phyloP scores from a whole-genome alignment of 37 sponge, comb jelly and placozoan genomes.

The Cliona cf. orientalis region DNA sequence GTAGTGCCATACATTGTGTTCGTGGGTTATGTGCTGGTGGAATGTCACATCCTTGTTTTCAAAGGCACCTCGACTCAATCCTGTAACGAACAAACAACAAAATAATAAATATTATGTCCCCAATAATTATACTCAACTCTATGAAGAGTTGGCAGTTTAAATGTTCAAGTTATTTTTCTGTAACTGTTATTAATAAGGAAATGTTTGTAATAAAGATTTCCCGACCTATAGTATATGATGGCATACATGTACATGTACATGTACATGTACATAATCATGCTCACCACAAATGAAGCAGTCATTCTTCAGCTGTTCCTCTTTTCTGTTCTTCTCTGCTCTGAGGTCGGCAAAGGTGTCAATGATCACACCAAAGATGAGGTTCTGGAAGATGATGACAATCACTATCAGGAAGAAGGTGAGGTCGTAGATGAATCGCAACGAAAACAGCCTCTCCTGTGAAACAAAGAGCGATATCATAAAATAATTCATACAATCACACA shows the following conservation, averaged over 20 bases:
- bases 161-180: no score
- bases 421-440: constrained; percentile 84
- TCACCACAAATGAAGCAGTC: constrained; percentile 98
- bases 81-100: constrained; percentile 32
- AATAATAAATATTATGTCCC: background rate
- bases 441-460: constrained; percentile 72
- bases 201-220: no score
- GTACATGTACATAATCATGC: no score
- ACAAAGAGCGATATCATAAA: constrained; percentile 3
- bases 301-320: constrained; percentile 90
- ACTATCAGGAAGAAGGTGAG: constrained; percentile 92
- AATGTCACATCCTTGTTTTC: constrained; percentile 98
- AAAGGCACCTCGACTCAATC: constrained; percentile 82
- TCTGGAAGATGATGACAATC: constrained; percentile 96
- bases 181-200: no score
- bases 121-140: background rate
- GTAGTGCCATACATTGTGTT: constrained; percentile 99
- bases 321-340: constrained; percentile 85
- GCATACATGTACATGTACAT: no score
- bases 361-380: constrained; percentile 99
- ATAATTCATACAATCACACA: no score
- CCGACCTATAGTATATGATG: no score
- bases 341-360: constrained; percentile 99
- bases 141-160: no score
- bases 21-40: constrained; percentile 87